Evolutionary conservation across 2,888 invertebrate genomes (phyloP).

Genomic region (Sesia apiformis): DNA sequence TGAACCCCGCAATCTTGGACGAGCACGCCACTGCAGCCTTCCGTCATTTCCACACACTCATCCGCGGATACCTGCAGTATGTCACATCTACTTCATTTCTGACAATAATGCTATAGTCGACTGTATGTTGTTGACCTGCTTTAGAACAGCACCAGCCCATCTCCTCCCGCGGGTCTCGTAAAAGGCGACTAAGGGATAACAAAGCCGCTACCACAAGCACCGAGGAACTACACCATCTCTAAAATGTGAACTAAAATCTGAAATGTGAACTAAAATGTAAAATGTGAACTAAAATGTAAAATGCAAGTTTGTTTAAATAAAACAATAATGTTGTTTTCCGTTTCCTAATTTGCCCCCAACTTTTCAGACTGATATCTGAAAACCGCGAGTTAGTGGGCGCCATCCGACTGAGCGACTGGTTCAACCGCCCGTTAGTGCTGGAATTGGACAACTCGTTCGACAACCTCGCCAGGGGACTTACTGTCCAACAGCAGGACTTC

Average conservation of each 20-base stretch:
- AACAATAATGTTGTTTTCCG: too few species aligned
- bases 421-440: slow-evolving; percentile 78
- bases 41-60: slow-evolving; percentile 82
- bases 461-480: slow-evolving; percentile 82
- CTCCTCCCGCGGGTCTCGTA: too few species aligned
- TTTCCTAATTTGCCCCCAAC: neutral
- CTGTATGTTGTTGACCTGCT: too few species aligned
- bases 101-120: too few species aligned
- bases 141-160: too few species aligned
- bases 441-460: slow-evolving; percentile 80
- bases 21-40: slow-evolving; percentile 83
- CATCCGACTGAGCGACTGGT: slow-evolving; percentile 82
- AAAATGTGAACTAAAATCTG: too few species aligned
- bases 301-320: too few species aligned
- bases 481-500: slow-evolving; percentile 83
- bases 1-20: slow-evolving; percentile 78
- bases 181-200: too few species aligned
- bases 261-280: too few species aligned
- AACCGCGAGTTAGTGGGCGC: slow-evolving; percentile 66
- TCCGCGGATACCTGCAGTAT: slow-evolving; percentile 81
- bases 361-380: slow-evolving; percentile 74
- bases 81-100: slow-evolving; percentile 20
- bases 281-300: too few species aligned
- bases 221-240: too few species aligned
- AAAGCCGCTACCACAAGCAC: too few species aligned